phyloP scores from a whole-genome alignment of 1,140 invertebrate species.

The Olivierus martensii region DNA sequence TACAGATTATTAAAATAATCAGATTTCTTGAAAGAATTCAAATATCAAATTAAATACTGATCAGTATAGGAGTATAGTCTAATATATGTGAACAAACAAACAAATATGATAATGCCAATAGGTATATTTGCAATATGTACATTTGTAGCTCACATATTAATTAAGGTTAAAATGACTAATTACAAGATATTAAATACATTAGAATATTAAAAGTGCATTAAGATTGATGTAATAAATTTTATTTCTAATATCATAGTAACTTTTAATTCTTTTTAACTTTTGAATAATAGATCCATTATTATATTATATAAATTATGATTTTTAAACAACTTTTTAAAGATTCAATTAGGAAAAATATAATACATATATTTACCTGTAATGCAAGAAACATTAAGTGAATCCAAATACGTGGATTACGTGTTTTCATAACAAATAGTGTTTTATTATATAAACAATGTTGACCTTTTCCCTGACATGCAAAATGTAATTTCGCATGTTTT shows the following conservation, averaged over 20 bases:
- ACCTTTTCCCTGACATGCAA: constrained; percentile 69
- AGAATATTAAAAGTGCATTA: too few relatives aligned
- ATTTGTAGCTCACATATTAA: too few relatives aligned
- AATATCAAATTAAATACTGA: too few relatives aligned
- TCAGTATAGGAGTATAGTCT: too few relatives aligned
- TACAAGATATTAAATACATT: too few relatives aligned
- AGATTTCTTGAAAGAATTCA: too few relatives aligned
- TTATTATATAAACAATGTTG: constrained; percentile 79
- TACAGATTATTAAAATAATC: too few relatives aligned
- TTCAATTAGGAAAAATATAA: neutral
- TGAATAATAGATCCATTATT: neutral
- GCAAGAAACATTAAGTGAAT: constrained; percentile 92
- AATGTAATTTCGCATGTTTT: constrained; percentile 73
- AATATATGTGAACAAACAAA: too few relatives aligned
- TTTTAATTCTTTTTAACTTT: neutral
- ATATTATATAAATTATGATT: neutral
- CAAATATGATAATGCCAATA: too few relatives aligned
- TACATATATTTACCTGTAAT: constrained; percentile 45
- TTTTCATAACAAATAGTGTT: constrained; percentile 71
- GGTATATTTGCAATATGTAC: too few relatives aligned
- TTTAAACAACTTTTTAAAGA: neutral
- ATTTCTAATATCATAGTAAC: neutral
- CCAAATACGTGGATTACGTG: constrained; percentile 73
- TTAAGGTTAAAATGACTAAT: too few relatives aligned
- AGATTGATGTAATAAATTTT: too few relatives aligned